Evolutionary conservation across 1,140 invertebrate genomes (phyloP), one percentile per base, ranked within the genome.

Genomic region (Drosophila willistoni): DNA sequence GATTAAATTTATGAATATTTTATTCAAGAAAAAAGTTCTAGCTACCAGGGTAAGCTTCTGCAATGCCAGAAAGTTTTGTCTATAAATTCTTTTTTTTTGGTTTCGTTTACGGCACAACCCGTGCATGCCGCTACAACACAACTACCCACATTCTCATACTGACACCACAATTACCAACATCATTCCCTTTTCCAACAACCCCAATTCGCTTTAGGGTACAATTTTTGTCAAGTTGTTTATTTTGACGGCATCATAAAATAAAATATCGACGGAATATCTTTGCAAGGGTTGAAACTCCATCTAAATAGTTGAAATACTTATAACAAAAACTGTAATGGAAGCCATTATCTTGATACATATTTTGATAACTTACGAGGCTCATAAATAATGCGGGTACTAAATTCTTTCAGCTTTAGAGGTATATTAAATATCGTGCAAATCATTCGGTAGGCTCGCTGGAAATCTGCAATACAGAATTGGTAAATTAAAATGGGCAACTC

Each of bases 1-100:
- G 81, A 87, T 89, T 83, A 89, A 87, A 87, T 87, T 87, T 87
- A 89, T 87, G 83, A 87, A 87, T 89, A 83, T 87, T 89, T 89
- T 80, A 89, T 86, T 74, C 64, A 82, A 64, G 77, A 79, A 60
- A 69, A 66, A 71, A 79, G 44, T 73, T 83, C 56, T 71, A 29
- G 71, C 77, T 61, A 61, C 63, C 62, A 56, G 47, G 60, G 47
- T 55, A 34, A 55, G 13, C 66, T 61, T 54, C 72, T 76, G 78
- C 68, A 71, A 64, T 65, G 65, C 63, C 72, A 65, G 57, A 80
- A 70, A 81, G 72, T 81, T 81, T 81, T 80, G 68, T 80, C 78
- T 80, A 81, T 81, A 81, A 80, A 81, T 80, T 84, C 70, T 55
- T 79, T 63, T 68, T 63, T 68, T 47, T 41, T 57, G 54, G 55